phyloP scores from a whole-genome alignment of 1,140 invertebrate species.

The Pygmarrhopalites habei region DNA sequence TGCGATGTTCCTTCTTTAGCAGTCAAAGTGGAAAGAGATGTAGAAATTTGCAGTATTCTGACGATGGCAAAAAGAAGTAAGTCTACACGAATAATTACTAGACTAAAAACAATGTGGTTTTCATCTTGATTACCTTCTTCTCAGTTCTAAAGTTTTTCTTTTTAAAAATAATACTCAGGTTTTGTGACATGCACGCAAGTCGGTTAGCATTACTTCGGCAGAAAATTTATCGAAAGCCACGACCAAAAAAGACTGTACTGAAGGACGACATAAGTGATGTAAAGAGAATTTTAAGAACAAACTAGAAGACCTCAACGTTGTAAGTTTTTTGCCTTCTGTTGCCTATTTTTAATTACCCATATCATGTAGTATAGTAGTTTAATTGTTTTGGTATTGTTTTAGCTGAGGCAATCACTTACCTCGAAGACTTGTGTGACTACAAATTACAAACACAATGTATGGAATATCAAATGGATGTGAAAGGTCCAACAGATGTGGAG shows the following conservation, averaged over 20 bases:
- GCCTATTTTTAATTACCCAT: neutral
- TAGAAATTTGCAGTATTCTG: slow-evolving; percentile 4
- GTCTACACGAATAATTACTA: neutral
- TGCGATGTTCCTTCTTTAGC: slow-evolving; percentile 4
- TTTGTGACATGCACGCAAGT: slow-evolving; percentile 10
- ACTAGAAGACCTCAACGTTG: neutral
- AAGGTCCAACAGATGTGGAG: neutral
- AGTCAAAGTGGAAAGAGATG: neutral
- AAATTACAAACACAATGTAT: slow-evolving; percentile 12
- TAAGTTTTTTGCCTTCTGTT: neutral
- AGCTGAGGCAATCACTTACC: slow-evolving; percentile 2
- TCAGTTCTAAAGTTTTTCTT: neutral
- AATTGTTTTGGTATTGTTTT: neutral
- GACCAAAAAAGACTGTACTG: neutral
- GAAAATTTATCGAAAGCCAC: neutral
- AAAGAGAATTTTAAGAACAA: neutral
- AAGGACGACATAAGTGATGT: neutral
- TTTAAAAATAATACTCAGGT: neutral
- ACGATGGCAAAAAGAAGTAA: slow-evolving; percentile 9
- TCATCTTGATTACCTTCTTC: too few relatives aligned
- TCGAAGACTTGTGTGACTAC: slow-evolving; percentile 4
- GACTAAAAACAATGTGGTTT: neutral
- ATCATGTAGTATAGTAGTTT: neutral
- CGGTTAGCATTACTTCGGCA: slow-evolving; percentile 2
- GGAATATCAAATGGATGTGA: slow-evolving; percentile 4